Conservation (phyloP, 1,140 invertebrate genomes). For the Metaphire vulgaris region DNA sequence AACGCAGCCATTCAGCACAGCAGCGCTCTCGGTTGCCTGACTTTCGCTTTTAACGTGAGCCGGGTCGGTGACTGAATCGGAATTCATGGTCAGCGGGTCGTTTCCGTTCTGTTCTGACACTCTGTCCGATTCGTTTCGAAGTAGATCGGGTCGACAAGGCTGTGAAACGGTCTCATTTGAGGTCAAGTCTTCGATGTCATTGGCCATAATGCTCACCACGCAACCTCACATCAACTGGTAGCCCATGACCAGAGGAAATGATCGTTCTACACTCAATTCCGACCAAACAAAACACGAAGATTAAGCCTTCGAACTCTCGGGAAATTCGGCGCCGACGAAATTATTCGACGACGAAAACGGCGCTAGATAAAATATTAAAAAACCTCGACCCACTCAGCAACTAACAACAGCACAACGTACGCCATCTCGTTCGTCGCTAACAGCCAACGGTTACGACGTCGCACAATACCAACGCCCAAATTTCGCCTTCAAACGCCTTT, state of each 20-base stretch:
- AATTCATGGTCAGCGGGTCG: background rate
- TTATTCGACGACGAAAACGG: too few relatives aligned
- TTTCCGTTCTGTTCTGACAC: background rate
- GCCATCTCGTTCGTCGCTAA: too few relatives aligned
- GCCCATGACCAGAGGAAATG: background rate
- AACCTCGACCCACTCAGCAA: too few relatives aligned
- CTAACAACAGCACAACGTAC: too few relatives aligned
- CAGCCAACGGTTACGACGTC: too few relatives aligned
- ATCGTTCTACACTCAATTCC: too few relatives aligned
- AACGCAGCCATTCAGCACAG: background rate
- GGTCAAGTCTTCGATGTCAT: background rate
- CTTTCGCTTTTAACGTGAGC: background rate
- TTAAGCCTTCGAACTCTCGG: too few relatives aligned
- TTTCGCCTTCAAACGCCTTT: too few relatives aligned
- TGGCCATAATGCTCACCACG: background rate
- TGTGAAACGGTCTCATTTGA: background rate
- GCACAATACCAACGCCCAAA: too few relatives aligned
- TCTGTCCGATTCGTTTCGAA: background rate
- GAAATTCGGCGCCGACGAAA: too few relatives aligned
- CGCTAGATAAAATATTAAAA: too few relatives aligned
- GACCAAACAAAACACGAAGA: background rate
- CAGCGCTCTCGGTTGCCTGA: background rate
- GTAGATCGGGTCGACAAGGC: background rate
- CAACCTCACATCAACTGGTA: background rate
- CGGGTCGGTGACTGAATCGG: background rate